Evolutionary conservation across 2,797 vertebrate species (phyloP).

Genomic region (Lithobates pipiens): DNA sequence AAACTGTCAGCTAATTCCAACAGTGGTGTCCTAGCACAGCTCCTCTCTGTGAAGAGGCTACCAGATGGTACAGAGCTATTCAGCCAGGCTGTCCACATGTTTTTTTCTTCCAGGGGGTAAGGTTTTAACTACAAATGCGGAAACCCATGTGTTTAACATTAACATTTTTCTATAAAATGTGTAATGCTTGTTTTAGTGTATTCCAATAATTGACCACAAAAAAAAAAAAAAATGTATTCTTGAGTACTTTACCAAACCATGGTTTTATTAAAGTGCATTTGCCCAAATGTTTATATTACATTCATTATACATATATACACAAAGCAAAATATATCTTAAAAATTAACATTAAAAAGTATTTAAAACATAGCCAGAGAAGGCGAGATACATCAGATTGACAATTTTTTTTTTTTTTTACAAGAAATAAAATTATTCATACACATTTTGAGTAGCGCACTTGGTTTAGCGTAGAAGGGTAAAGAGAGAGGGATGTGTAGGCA

Average conservation of each 20-base stretch:
- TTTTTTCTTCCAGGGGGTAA: too few species aligned
- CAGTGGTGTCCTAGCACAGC: too few species aligned
- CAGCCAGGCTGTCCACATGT: too few species aligned
- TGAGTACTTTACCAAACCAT: conserved; percentile 4
- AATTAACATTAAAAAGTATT: background rate
- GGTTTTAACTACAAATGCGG: too few species aligned
- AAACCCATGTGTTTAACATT: too few species aligned
- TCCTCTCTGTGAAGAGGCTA: too few species aligned
- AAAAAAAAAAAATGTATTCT: background rate
- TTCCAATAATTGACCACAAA: background rate
- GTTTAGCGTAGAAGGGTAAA: background rate
- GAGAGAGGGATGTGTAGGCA: too few species aligned
- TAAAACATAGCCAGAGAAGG: background rate
- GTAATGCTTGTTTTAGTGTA: background rate
- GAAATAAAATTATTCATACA: background rate
- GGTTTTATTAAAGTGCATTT: conserved; percentile 53
- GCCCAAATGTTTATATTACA: conserved; percentile 17
- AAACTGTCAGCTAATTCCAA: too few species aligned
- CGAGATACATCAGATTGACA: background rate
- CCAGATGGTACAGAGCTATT: too few species aligned
- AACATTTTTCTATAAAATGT: too few species aligned
- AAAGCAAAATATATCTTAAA: background rate
- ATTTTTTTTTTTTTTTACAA: background rate
- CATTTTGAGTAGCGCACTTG: background rate
- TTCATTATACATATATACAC: conserved; percentile 4